Evolutionary conservation across 2,797 vertebrate species (phyloP).

Genomic region (Cossypha caffra): DNA sequence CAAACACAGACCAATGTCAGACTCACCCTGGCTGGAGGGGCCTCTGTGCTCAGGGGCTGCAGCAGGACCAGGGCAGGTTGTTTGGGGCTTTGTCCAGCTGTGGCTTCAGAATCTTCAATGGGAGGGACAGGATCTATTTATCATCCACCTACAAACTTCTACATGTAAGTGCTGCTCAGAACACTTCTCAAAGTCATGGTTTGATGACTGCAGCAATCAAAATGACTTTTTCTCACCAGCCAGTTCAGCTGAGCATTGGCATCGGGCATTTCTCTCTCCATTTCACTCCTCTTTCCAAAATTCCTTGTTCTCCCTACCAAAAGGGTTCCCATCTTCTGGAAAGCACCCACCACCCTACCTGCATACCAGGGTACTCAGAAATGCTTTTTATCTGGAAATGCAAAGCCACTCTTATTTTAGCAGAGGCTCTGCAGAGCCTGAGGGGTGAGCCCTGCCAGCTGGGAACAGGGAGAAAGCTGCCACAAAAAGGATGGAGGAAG

Average conservation of each 20-base stretch:
- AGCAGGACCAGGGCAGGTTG: not conserved
- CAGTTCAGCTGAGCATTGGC: no score
- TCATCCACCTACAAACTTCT: not conserved
- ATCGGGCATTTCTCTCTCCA: no score
- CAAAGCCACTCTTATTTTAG: not conserved
- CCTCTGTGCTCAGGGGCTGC: accelerated
- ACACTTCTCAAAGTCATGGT: not conserved
- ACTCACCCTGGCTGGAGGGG: not conserved
- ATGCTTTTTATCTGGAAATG: not conserved
- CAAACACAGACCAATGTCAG: not conserved
- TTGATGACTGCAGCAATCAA: not conserved
- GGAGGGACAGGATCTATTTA: not conserved
- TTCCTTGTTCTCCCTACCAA: not conserved
- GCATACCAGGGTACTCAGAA: accelerated
- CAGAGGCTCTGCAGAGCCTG: not conserved
- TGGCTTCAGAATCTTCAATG: accelerated
- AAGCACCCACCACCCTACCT: not conserved
- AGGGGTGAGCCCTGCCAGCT: not conserved
- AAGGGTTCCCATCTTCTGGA: not conserved
- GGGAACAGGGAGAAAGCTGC: not conserved
- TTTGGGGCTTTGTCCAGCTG: accelerated
- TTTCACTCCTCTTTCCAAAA: not conserved
- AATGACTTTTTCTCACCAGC: not conserved
- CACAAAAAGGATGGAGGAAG: not conserved
- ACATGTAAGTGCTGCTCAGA: not conserved